Evolutionary conservation across 1,140 invertebrate genomes (phyloP).

Genomic region (Parapsyche elsis): DNA sequence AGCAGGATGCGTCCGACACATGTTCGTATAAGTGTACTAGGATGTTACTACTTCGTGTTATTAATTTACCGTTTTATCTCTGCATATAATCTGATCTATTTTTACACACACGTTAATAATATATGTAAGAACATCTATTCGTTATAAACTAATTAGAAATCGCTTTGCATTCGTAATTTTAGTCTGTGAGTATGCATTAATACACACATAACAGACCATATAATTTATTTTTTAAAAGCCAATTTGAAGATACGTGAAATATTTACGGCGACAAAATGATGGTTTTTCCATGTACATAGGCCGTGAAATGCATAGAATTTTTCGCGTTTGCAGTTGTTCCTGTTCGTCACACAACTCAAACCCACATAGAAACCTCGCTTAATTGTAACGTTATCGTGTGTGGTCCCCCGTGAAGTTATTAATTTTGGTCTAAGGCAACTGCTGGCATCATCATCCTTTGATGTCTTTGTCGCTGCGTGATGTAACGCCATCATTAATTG

Average conservation of each 20-base stretch:
- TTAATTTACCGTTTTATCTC: background rate
- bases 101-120: background rate
- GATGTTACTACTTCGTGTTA: background rate
- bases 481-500: constrained; percentile 16
- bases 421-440: background rate
- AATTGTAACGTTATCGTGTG: background rate
- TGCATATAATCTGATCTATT: background rate
- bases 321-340: too few relatives aligned
- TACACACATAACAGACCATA: too few relatives aligned
- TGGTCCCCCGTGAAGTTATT: constrained; percentile 6
- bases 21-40: background rate
- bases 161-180: too few relatives aligned
- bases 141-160: too few relatives aligned
- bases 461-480: constrained; percentile 1
- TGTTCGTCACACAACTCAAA: too few relatives aligned
- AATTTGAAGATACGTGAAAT: too few relatives aligned
- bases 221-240: too few relatives aligned
- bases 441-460: background rate
- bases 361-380: background rate
- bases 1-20: background rate
- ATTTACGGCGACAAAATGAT: too few relatives aligned
- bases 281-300: too few relatives aligned
- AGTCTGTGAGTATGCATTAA: too few relatives aligned
- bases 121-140: background rate
- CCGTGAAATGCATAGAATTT: too few relatives aligned